Percentiles rank a stretch among this genome's conserved stretches.
These are phyloP conservation scores for Moxostoma hubbsi DNA, from an alignment of 2,797 vertebrate species.

Conservation along the genomic window DNA sequence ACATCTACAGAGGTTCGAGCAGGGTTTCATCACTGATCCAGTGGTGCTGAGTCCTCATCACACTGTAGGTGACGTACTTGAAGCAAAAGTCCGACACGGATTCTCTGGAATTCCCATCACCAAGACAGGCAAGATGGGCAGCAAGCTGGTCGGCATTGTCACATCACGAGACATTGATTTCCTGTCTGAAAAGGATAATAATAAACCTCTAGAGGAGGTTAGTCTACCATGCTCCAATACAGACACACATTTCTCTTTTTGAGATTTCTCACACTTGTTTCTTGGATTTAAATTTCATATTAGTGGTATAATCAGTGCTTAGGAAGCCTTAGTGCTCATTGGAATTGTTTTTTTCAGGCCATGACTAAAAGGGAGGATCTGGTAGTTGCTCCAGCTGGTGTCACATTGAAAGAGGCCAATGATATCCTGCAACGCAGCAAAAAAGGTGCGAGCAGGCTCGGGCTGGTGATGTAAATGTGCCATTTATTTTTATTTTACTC, in stretches of 20 bases:
- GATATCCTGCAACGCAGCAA: slow-evolving; percentile 95
- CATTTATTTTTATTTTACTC: not conserved
- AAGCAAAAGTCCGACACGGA: slow-evolving; percentile 89
- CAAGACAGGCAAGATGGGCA: slow-evolving; percentile 89
- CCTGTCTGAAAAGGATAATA: slow-evolving; percentile 87
- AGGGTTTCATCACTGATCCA: slow-evolving; percentile 93
- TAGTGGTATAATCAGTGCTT: not conserved
- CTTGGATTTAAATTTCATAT: too few species aligned
- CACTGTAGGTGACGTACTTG: slow-evolving; percentile 87
- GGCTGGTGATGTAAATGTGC: not conserved
- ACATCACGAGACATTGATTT: slow-evolving; percentile 94
- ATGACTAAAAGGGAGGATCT: slow-evolving; percentile 93
- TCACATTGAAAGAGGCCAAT: slow-evolving; percentile 93
- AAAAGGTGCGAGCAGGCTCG: slow-evolving; percentile 80
- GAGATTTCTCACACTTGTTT: too few species aligned
- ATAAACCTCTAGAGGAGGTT: slow-evolving; percentile 83
- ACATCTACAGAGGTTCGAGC: slow-evolving; percentile 86
- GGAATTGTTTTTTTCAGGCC: slow-evolving; percentile 71
- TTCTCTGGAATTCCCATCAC: slow-evolving; percentile 93
- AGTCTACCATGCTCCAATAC: too few species aligned
- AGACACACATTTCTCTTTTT: too few species aligned
- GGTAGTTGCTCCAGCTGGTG: slow-evolving; percentile 88
- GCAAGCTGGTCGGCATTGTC: slow-evolving; percentile 91
- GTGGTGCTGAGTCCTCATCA: slow-evolving; percentile 88
- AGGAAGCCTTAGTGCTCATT: not conserved